phyloP scores from a whole-genome alignment of 2,113 vertebrate species.

The Prunella fulvescens region DNA sequence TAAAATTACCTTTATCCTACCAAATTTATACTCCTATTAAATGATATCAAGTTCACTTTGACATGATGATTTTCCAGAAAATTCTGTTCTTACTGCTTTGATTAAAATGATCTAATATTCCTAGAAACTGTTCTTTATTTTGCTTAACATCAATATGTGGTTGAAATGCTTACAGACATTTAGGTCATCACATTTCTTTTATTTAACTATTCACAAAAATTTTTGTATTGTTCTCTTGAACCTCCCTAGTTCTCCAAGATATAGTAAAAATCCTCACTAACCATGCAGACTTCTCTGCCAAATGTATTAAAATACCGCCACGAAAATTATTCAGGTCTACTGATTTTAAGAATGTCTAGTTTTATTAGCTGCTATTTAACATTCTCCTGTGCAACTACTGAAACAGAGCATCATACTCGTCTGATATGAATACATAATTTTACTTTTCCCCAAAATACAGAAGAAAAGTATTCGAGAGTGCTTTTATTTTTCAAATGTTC shows the following conservation, averaged over 20 bases:
- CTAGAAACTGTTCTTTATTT: not conserved
- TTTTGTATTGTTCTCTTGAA: not conserved
- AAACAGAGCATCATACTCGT: slow-evolving; percentile 9
- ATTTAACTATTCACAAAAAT: not conserved
- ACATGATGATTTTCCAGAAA: slow-evolving; percentile 18
- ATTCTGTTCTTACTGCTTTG: not conserved
- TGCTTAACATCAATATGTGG: not conserved
- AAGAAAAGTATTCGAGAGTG: not conserved
- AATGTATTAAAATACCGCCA: slow-evolving; percentile 50
- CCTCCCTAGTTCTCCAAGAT: not conserved
- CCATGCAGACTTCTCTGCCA: slow-evolving; percentile 35
- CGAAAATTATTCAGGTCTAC: slow-evolving; percentile 44
- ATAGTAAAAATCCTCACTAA: not conserved
- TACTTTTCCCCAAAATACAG: not conserved
- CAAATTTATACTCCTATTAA: not conserved
- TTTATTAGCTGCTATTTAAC: slow-evolving; percentile 65
- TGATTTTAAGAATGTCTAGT: slow-evolving; percentile 55
- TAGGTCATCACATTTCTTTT: not conserved
- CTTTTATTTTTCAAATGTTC: not conserved
- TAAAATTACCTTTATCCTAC: slow-evolving; percentile 1
- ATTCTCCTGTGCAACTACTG: not conserved
- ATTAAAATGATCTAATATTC: not conserved
- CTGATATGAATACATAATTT: not conserved
- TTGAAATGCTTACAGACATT: not conserved
- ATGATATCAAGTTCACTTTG: not conserved